Base-by-base conservation (phyloP, 2,888 invertebrate genomes). In the Pantelozetes paolii region DNA sequence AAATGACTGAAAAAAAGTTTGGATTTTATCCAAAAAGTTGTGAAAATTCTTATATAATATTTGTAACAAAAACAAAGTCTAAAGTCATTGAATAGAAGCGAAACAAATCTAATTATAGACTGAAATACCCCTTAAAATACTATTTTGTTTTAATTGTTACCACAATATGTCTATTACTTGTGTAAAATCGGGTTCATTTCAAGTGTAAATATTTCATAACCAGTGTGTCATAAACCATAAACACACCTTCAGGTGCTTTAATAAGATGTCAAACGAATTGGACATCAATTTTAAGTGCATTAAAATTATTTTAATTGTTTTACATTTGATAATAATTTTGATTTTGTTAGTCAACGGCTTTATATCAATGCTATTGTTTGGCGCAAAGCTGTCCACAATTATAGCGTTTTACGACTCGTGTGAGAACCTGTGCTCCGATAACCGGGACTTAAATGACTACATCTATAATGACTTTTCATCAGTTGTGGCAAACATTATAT, bases 391-490 rank as follows among this genome's bases (percentile, higher is more conserved):
- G 32, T 67, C 67, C 18, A 67, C 67, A 23, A 67, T 67, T 8
- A 67, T 67, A 15, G 42, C 67, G 6, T 67, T 67, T 67, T 67
- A 67, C n/a, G 67, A 67, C 42, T 36, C 20, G 18, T 67, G 67
- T 23, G 67, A 67, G 15, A 40, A 26, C 42, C 20, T 42, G 67
- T 67, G 67, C 67, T 23, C 36, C 20, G 67, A 67, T 40, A 23
- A 40, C 18, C 11, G 67, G 26, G 42, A 64, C 20, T 1, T 30
- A 1, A 32, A 67, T 8, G 67, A 40, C 36, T 67, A 67, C 13
- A 36, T 67, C 0, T 42, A 67, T n/a, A 11, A 67, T 13, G 67
- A 67, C 23, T 42, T 67, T 6, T 36, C 42, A 32, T 67, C 67
- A 1, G n/a, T 67, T 40, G 23, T 67, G 1, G 67, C 67, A 6